These are phyloP conservation scores for Teleogryllus occipitalis DNA, from an alignment of 1,140 invertebrate species.

Conservation along the genomic window DNA sequence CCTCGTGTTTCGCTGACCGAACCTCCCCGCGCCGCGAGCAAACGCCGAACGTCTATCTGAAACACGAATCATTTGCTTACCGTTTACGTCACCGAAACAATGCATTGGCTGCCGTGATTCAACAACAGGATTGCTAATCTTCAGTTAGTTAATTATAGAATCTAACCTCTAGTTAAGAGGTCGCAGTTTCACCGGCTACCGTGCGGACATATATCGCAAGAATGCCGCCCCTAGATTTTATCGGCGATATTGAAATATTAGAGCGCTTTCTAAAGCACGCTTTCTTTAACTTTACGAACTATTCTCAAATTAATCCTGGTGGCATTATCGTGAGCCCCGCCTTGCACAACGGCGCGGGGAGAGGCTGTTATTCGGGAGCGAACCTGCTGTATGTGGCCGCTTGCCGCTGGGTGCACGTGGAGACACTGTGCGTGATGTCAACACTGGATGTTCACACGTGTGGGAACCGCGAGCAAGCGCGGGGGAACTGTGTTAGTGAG, in stretches of 20 bases:
- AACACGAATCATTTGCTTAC: background rate
- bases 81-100: background rate
- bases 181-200: background rate
- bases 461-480: background rate
- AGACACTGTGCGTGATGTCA: background rate
- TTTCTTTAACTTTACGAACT: too few species aligned
- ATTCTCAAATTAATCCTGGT: too few species aligned
- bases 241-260: too few species aligned
- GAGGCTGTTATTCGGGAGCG: too few species aligned
- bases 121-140: background rate
- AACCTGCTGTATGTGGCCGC: too few species aligned
- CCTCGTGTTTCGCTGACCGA: too few species aligned
- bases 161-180: background rate
- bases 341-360: too few species aligned
- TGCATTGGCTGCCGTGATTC: background rate
- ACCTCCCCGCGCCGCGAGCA: too few species aligned
- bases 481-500: slow-evolving; percentile 3
- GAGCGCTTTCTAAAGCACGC: too few species aligned
- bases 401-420: too few species aligned
- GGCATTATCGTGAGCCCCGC: too few species aligned
- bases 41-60: background rate
- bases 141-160: background rate
- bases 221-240: background rate
- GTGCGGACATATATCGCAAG: background rate
- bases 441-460: background rate